Evolutionary conservation across 2,113 vertebrate genomes (phyloP).

Genomic region (Tachysurus vachellii): DNA sequence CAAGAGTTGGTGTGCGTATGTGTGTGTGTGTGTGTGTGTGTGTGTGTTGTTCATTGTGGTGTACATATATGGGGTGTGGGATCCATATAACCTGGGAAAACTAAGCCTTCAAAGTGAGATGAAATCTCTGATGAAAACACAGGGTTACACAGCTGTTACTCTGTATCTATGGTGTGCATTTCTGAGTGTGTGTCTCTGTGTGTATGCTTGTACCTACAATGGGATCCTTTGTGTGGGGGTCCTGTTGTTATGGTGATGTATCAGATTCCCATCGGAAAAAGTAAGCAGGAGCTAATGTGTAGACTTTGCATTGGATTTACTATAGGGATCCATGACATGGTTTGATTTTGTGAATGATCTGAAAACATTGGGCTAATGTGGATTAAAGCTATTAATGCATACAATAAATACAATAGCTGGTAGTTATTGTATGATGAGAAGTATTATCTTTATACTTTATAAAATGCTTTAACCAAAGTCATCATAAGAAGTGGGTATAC

Average conservation of each 20-base stretch:
- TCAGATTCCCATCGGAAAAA: conserved; percentile 10
- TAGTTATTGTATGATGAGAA: background rate
- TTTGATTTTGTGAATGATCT: background rate
- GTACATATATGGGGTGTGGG: background rate
- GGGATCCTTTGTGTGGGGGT: conserved; percentile 41
- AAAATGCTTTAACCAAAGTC: background rate
- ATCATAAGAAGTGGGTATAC: background rate
- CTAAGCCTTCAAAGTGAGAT: conserved; percentile 6
- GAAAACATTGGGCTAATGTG: background rate
- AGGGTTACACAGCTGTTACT: conserved; percentile 38
- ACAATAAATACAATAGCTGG: no score
- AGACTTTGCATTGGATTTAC: conserved; percentile 1
- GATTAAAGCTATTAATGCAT: background rate
- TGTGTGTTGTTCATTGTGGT: background rate
- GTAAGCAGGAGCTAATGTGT: background rate
- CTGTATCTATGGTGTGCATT: conserved; percentile 19
- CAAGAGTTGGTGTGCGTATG: background rate
- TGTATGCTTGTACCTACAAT: conserved; percentile 20
- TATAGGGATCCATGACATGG: background rate
- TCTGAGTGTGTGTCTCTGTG: conserved; percentile 2
- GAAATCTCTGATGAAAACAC: conserved; percentile 15
- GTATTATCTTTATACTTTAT: background rate
- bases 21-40: background rate
- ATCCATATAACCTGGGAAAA: conserved; percentile 14
- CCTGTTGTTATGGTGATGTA: conserved; percentile 51